Conservation (phyloP, 1,140 invertebrate species). For the Drosophila teissieri region DNA sequence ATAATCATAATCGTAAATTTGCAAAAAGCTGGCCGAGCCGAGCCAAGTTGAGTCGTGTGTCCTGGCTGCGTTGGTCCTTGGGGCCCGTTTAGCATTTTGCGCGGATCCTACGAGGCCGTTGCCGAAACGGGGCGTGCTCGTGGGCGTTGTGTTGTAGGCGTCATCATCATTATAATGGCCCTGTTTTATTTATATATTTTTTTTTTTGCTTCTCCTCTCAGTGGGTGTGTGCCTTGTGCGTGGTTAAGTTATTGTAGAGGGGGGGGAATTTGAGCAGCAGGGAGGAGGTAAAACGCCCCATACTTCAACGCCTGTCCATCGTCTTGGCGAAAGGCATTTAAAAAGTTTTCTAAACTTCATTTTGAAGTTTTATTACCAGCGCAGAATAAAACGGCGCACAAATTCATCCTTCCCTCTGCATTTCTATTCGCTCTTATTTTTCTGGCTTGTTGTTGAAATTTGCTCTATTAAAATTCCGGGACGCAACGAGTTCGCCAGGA, state of each 20-base stretch:
- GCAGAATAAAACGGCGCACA: slow-evolving; percentile 34
- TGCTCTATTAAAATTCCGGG: slow-evolving; percentile 81
- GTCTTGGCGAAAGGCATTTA: slow-evolving; percentile 59
- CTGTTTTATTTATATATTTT: slow-evolving; percentile 52
- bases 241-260: slow-evolving; percentile 2
- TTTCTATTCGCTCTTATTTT: slow-evolving; percentile 31
- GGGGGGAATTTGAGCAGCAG: neutral
- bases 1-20: slow-evolving; percentile 84
- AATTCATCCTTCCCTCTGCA: slow-evolving; percentile 16
- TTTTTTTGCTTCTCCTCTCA: slow-evolving; percentile 1
- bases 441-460: slow-evolving; percentile 60
- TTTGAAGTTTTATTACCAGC: slow-evolving; percentile 78
- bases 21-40: slow-evolving; percentile 71
- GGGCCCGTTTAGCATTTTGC: slow-evolving; percentile 79
- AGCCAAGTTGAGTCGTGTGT: slow-evolving; percentile 4
- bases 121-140: slow-evolving; percentile 22
- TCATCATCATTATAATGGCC: slow-evolving; percentile 76
- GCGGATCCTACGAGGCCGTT: slow-evolving; percentile 35
- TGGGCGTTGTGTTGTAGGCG: slow-evolving; percentile 62
- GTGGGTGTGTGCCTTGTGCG: slow-evolving; percentile 15
- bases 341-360: slow-evolving; percentile 82
- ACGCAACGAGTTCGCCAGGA: slow-evolving; percentile 20
- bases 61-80: slow-evolving; percentile 58
- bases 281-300: neutral
- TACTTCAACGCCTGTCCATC: slow-evolving; percentile 25